Conservation (phyloP, 2,888 invertebrate genomes). For the Rotaria socialis region DNA sequence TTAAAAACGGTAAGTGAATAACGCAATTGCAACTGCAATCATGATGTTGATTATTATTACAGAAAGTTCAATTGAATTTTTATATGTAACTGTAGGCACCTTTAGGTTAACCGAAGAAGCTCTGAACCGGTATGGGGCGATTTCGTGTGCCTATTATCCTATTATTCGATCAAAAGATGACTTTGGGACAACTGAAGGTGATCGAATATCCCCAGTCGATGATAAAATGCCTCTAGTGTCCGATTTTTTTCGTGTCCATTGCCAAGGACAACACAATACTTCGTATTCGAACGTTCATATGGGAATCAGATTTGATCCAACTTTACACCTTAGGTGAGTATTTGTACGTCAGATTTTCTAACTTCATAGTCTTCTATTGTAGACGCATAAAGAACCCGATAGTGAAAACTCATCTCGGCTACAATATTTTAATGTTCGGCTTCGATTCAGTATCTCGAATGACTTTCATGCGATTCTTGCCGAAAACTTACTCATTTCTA, state of each 20-base stretch:
- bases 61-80: no score
- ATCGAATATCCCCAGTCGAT: constrained; percentile 49
- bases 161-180: constrained; percentile 52
- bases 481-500: constrained; percentile 53
- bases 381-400: constrained; percentile 9
- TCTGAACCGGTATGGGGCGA: constrained; percentile 57
- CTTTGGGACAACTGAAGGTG: constrained; percentile 49
- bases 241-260: constrained; percentile 54
- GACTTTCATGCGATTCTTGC: constrained; percentile 55
- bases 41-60: no score
- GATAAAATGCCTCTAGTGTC: constrained; percentile 50
- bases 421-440: constrained; percentile 77
- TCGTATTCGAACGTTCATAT: constrained; percentile 70
- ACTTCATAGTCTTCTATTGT: background rate
- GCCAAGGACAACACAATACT: constrained; percentile 50
- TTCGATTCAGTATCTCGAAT: constrained; percentile 81
- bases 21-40: background rate
- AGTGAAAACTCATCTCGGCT: constrained; percentile 61
- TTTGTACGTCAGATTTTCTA: background rate
- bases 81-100: constrained; percentile 53
- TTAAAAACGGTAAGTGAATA: background rate
- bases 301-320: constrained; percentile 60
- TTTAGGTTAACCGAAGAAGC: constrained; percentile 64
- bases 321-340: constrained; percentile 44
- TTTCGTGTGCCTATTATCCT: constrained; percentile 64